phyloP scores from a whole-genome alignment of 92 coral and sea anemone species.

The Pocillopora meandrina region DNA sequence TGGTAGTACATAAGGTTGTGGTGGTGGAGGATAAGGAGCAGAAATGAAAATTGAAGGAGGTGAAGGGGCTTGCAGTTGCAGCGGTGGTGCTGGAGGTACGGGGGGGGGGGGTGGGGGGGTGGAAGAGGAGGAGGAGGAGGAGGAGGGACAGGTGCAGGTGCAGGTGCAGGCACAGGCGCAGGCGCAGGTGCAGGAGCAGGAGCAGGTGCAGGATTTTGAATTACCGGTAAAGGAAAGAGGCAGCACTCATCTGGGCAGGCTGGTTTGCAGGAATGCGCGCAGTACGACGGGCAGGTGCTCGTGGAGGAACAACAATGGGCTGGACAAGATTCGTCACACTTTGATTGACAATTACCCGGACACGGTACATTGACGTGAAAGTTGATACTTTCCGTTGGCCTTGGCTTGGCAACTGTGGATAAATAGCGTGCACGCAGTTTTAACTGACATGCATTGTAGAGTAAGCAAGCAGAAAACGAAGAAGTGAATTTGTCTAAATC shows the following conservation, averaged over 20 bases:
- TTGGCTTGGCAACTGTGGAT: constrained; percentile 34
- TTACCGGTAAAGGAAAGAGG: constrained; percentile 36
- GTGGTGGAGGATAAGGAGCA: constrained; percentile 40
- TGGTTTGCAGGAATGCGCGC: constrained; percentile 67
- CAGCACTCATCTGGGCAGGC: constrained; percentile 76
- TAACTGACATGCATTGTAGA: constrained; percentile 1
- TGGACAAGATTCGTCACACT: constrained; percentile 81
- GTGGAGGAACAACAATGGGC: constrained; percentile 63
- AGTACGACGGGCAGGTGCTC: constrained; percentile 55
- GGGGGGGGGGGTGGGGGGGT: constrained; percentile 45
- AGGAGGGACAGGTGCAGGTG: constrained; percentile 50
- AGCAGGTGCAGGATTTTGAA: constrained; percentile 43
- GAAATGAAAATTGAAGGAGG: constrained; percentile 39
- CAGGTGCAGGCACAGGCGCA: constrained; percentile 44
- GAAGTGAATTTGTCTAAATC: no score
- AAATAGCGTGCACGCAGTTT: constrained; percentile 14
- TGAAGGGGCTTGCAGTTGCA: constrained; percentile 11
- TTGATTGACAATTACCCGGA: constrained; percentile 57
- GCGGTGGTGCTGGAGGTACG: constrained; percentile 38
- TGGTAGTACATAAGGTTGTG: constrained; percentile 34
- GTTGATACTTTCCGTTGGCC: constrained; percentile 21
- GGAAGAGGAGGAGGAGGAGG: constrained; percentile 34
- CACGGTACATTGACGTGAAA: constrained; percentile 51
- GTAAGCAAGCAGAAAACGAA: neutral
- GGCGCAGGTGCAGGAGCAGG: constrained; percentile 45